Percentiles rank a stretch among this genome's conserved stretches.
Conservation (phyloP, 1,140 invertebrate species). For the Geopemphigus sp. region DNA sequence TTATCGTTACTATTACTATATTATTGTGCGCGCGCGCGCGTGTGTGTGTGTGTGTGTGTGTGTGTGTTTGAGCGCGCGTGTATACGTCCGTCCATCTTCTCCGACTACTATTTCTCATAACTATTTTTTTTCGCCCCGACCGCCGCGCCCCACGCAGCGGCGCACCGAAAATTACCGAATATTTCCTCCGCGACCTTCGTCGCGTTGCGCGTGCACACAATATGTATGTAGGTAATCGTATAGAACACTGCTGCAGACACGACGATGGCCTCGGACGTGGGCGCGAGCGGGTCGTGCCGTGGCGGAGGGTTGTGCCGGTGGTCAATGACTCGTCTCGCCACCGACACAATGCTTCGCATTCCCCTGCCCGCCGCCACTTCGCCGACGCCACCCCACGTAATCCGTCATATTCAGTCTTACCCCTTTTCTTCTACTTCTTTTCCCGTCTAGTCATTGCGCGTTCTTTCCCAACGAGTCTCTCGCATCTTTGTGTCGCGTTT, state of each 20-base stretch:
- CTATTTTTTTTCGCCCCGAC: constrained; percentile 37
- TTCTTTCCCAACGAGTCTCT: background rate
- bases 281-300: background rate
- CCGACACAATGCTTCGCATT: constrained; percentile 37
- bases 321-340: constrained; percentile 42
- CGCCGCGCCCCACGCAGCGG: background rate
- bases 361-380: background rate
- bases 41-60: background rate
- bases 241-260: background rate
- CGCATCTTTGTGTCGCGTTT: constrained; percentile 19
- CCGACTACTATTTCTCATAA: background rate
- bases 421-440: constrained; percentile 14
- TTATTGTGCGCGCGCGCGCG: background rate
- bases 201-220: background rate
- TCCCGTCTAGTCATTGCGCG: background rate
- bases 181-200: constrained; percentile 6
- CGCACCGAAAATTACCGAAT: constrained; percentile 39
- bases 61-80: too few relatives aligned
- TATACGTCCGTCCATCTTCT: background rate
- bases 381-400: background rate
- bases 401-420: constrained; percentile 44
- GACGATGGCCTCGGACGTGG: constrained; percentile 19
- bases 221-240: background rate
- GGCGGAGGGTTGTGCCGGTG: constrained; percentile 27
- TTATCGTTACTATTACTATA: constrained; percentile 10